Evolutionary conservation across 2,888 invertebrate genomes (phyloP), one percentile per base, ranked within the genome.

Genomic region (Aproaerema taeniolella): DNA sequence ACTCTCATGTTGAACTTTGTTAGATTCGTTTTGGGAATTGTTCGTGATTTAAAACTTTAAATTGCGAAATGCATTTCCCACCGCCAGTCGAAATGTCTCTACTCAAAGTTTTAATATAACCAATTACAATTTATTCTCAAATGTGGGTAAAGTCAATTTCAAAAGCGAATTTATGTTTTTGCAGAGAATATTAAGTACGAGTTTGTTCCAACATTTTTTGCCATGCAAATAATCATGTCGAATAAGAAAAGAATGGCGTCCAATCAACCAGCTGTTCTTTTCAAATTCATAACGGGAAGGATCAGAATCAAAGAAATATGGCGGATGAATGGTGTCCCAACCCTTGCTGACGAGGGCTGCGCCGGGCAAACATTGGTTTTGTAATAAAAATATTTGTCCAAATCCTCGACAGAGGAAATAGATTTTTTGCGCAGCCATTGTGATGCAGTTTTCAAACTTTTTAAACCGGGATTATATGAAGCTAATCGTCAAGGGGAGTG

Each of bases 361-460:
- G 72, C 68, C 70, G 62, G 56, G 71, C 74, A 82, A 83, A 86
- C 82, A 82, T 85, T 82, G 74, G 77, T 76, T 74, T 71, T 73
- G 79, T 81, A 79, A 82, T 81, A 80, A 82, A 83, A 86, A 85
- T 82, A 85, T 86, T 85, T 81, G 79, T 72, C 58, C 62, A 72
- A 77, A 74, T 74, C 54, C 71, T 70, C 73, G 55, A 67, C 64
- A 66, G 63, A 74, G 67, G 66, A 72, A 70, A 70, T 67, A 62
- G 66, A 66, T 73, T 77, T 67, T 71, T 75, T 71, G 55, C 68
- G 58, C 62, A 63, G 67, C 71, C 49, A 77, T 83, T 83, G 82
- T 83, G 56, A 62, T 67, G 65, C 71, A 73, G 67, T 78, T 83
- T 79, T 75, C 73, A 39, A 37, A 30, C 37, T 37, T 17, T 35